Evolutionary conservation across 2,888 invertebrate genomes (phyloP).

Genomic region (Hedychridium roseum): DNA sequence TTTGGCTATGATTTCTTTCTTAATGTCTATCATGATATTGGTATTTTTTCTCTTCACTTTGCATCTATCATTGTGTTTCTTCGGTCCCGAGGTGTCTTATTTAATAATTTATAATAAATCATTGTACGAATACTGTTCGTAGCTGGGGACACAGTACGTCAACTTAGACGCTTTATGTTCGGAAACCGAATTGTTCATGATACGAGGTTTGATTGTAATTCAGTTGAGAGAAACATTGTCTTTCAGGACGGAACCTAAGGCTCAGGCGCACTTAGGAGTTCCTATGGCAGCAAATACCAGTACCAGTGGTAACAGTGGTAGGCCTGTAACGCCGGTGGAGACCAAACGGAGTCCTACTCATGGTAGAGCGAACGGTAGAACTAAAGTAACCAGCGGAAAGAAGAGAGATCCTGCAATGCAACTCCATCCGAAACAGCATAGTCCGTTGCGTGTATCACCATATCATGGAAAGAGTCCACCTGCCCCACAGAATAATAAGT

Average conservation of each 20-base stretch:
- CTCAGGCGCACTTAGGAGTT: constrained; percentile 40
- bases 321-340: constrained; percentile 55
- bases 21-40: too few relatives aligned
- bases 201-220: too few relatives aligned
- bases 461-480: constrained; percentile 55
- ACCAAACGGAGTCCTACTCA: constrained; percentile 53
- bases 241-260: constrained; percentile 49
- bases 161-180: too few relatives aligned
- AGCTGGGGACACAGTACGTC: too few relatives aligned
- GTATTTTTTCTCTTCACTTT: too few relatives aligned
- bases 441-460: constrained; percentile 52
- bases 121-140: too few relatives aligned
- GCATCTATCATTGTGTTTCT: too few relatives aligned
- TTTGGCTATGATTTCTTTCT: too few relatives aligned
- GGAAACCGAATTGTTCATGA: too few relatives aligned
- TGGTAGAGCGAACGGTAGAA: constrained; percentile 55
- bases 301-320: constrained; percentile 21
- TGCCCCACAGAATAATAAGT: constrained; percentile 42
- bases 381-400: constrained; percentile 59
- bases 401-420: constrained; percentile 56
- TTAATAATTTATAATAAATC: too few relatives aligned
- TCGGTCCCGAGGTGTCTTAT: too few relatives aligned
- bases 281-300: constrained; percentile 32
- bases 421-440: constrained; percentile 51
- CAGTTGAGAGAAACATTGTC: constrained; percentile 4